Evolutionary conservation across 2,113 vertebrate species (phyloP).

Genomic region (Xenopus borealis): DNA sequence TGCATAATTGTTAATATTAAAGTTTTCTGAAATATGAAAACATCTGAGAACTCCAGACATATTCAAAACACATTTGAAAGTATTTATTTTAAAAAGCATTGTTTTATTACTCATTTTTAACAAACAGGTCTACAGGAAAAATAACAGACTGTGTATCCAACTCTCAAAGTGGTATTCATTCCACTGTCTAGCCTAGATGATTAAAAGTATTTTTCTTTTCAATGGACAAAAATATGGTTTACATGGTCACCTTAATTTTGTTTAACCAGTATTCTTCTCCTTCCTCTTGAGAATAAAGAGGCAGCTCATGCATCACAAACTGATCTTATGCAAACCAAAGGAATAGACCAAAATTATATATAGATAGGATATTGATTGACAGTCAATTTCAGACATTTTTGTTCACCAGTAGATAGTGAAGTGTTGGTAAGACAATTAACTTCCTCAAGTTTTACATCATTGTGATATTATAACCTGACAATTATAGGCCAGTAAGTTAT

Average conservation of each 20-base stretch:
- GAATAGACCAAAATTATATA: no score
- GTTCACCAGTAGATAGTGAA: no score
- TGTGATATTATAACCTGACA: no score
- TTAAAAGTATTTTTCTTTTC: constrained; percentile 5
- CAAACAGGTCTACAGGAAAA: background rate
- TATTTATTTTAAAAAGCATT: background rate
- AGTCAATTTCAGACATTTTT: no score
- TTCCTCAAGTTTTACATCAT: no score
- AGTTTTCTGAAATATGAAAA: background rate
- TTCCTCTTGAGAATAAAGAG: background rate
- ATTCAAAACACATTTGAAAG: background rate
- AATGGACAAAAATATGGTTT: background rate
- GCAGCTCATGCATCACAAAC: background rate
- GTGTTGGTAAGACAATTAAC: no score
- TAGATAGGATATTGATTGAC: no score
- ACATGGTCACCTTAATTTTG: background rate
- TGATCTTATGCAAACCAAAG: no score
- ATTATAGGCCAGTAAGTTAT: no score
- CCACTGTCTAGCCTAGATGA: background rate
- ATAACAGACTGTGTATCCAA: constrained; percentile 1
- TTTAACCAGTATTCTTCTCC: background rate
- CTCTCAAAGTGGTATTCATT: background rate
- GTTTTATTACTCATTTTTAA: background rate
- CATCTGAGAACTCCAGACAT: background rate
- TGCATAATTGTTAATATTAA: background rate